Percentiles rank a stretch among this genome's conserved stretches.
phyloP scores from a whole-genome alignment of 92 coral and sea anemone genomes.

The Porites evermanni region DNA sequence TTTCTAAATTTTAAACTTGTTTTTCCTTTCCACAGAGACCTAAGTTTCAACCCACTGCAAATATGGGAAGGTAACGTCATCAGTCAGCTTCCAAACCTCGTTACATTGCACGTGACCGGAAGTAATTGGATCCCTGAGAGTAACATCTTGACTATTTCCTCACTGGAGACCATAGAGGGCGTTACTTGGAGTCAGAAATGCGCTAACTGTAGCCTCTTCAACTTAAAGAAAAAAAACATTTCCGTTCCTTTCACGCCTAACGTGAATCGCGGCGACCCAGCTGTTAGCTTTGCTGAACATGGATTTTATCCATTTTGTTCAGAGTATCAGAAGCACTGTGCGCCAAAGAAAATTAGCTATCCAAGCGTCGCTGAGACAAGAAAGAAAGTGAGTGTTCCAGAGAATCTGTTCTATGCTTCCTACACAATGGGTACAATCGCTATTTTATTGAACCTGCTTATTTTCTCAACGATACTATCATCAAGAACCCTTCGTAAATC shows the following conservation, averaged over 20 bases:
- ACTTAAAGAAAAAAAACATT: neutral
- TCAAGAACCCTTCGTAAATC: slow-evolving; percentile 23
- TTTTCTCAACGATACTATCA: slow-evolving; percentile 7
- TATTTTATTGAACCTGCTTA: slow-evolving; percentile 3
- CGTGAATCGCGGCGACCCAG: neutral
- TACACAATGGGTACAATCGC: slow-evolving; percentile 27
- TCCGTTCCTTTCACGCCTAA: neutral
- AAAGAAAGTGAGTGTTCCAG: neutral
- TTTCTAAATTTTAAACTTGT: too few relatives aligned
- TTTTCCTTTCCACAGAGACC: neutral
- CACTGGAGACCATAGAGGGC: neutral
- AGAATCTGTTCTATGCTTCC: slow-evolving; percentile 23
- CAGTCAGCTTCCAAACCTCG: slow-evolving; percentile 24
- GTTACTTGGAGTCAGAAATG: slow-evolving; percentile 41
- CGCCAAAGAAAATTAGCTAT: neutral
- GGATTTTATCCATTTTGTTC: slow-evolving; percentile 13
- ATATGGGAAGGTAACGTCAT: slow-evolving; percentile 33
- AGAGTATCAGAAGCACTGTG: neutral
- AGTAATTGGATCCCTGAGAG: slow-evolving; percentile 27
- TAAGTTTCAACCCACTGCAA: slow-evolving; percentile 34
- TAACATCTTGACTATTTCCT: slow-evolving; percentile 20
- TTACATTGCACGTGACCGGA: slow-evolving; percentile 14
- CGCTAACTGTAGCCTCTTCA: slow-evolving; percentile 7
- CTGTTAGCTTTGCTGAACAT: neutral
- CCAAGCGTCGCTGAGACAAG: neutral